phyloP scores from a whole-genome alignment of 2,888 invertebrate species.

The Idaea straminata region DNA sequence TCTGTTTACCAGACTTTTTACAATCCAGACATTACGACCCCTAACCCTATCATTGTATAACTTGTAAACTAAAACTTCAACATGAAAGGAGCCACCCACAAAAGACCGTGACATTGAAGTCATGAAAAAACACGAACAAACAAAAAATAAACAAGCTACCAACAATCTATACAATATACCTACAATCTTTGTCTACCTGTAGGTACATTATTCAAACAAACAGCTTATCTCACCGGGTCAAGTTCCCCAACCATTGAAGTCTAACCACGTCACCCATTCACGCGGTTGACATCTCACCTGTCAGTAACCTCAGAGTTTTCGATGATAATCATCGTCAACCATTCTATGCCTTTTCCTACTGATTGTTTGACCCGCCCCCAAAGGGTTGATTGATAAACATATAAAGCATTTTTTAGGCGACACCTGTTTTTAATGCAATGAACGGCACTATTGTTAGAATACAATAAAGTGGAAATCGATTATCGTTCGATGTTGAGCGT shows the following conservation, averaged over 20 bases:
- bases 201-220: slow-evolving; percentile 33
- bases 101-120: background rate
- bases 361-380: slow-evolving; percentile 70
- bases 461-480: slow-evolving; percentile 70
- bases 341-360: slow-evolving; percentile 56
- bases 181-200: slow-evolving; percentile 12
- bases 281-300: slow-evolving; percentile 75
- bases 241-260: slow-evolving; percentile 50
- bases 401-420: slow-evolving; percentile 59
- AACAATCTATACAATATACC: background rate
- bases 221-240: slow-evolving; percentile 62
- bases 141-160: slow-evolving; percentile 7
- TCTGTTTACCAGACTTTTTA: no score
- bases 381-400: slow-evolving; percentile 78
- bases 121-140: background rate
- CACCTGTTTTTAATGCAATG: slow-evolving; percentile 73
- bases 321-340: slow-evolving; percentile 68
- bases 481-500: slow-evolving; percentile 60
- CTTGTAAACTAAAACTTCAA: background rate
- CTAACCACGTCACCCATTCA: slow-evolving; percentile 47
- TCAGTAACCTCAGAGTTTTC: slow-evolving; percentile 69
- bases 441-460: slow-evolving; percentile 59
- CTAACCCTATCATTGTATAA: background rate
- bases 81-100: slow-evolving; percentile 2
- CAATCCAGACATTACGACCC: no score